Evolutionary conservation across 2,888 invertebrate species (phyloP), one percentile per base, ranked within the genome.

Genomic region (Lamproptera curius): DNA sequence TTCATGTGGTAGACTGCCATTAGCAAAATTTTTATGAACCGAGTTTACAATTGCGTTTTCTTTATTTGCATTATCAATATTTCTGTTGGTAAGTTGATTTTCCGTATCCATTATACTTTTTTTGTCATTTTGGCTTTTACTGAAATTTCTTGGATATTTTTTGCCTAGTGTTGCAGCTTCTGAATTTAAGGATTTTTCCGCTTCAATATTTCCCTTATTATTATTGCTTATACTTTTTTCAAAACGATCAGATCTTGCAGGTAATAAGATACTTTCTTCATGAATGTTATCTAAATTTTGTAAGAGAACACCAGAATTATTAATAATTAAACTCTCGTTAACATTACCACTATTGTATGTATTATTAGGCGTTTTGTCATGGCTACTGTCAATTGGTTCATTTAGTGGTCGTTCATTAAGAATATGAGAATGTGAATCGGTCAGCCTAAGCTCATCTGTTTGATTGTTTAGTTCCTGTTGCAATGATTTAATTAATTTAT

Each of bases 1-100:
- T 51, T 81, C 81, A 31, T 77, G 67, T 36, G 76, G 78, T 16
- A 86, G 61, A 2, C 67, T 52, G 46, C 80, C 76, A 60, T 77
- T 70, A 40, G 67, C 78, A 43, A 70, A 64, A 54, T 73, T 73
- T 1, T 35, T 33, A 16, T 39, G 26, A 4, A 28, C 75, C 65
- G 55, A 70, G 63, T 58, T 73, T 70, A 5, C 78, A 38, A 56
- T 75, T 77, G 0, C 67, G 66, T 1, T 79, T 56, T 9, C 61
- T 61, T 64, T 76, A 71, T 71, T 72, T 76, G 23, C 78, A 56
- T 0, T 23, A 26, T 37, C 28, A 8, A 43, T 31, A 28, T 43
- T 34, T 2, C 35, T 43, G 1, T 14, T 43, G 11, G 39, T 26
- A n/a, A 48, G 38, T 16, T 39, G n/a, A n/a, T 26, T 26, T 48